Evolutionary conservation across 2,797 vertebrate genomes (phyloP).

Genomic region (Cirrhinus molitorella): DNA sequence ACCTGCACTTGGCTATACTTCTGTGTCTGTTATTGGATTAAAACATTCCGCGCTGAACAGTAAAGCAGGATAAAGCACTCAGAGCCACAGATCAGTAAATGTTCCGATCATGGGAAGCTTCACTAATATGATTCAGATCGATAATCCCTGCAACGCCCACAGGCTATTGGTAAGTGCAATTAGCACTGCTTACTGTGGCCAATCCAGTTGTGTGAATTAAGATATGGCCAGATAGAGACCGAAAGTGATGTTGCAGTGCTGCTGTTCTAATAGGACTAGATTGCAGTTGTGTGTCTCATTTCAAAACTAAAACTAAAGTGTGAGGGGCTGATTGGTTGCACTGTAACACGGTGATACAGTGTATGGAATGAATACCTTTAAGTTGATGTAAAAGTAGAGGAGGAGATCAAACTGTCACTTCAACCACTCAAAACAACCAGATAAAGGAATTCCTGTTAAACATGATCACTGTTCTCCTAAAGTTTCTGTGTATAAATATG

Average conservation of each 20-base stretch:
- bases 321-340: background rate
- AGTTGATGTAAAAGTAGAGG: background rate
- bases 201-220: conserved; percentile 10
- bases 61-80: conserved; percentile 23
- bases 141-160: background rate
- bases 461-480: background rate
- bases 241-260: background rate
- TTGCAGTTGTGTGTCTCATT: background rate
- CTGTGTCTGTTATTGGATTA: conserved; percentile 24
- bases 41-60: conserved; percentile 6
- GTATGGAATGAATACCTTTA: background rate
- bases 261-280: background rate
- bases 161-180: conserved; percentile 10
- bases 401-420: background rate
- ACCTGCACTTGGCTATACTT: background rate
- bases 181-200: conserved; percentile 24
- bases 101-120: conserved; percentile 11
- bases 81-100: conserved; percentile 33
- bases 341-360: background rate
- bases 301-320: background rate
- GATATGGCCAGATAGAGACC: background rate
- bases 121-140: conserved; percentile 4
- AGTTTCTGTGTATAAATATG: background rate
- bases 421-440: background rate
- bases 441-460: background rate